Conservation (phyloP, 2,797 vertebrate genomes). For the Lycodopsis pacificus region DNA sequence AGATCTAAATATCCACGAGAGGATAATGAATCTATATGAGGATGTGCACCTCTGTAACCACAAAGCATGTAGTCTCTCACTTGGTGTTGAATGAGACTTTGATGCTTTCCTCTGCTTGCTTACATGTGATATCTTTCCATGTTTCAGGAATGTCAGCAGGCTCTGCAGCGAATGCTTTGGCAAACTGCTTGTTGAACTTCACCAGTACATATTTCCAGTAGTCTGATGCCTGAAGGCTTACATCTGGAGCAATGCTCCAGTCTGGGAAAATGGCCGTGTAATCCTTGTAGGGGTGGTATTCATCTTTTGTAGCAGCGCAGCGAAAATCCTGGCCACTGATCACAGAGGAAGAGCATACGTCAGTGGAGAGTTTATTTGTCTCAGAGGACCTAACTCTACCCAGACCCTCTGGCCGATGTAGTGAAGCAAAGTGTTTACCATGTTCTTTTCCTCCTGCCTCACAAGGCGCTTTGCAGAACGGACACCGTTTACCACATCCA, state of each 20-base stretch:
- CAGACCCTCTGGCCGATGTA: slow-evolving; percentile 71
- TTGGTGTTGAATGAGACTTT: slow-evolving; percentile 47
- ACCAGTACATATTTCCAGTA: slow-evolving; percentile 84
- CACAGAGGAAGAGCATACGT: slow-evolving; percentile 66
- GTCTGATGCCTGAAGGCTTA: slow-evolving; percentile 71
- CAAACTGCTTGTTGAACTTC: slow-evolving; percentile 71
- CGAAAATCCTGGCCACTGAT: background rate
- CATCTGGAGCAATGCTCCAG: slow-evolving; percentile 78
- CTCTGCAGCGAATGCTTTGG: background rate
- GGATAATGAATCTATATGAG: background rate
- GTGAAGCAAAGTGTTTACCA: slow-evolving; percentile 52
- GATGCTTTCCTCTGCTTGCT: slow-evolving; percentile 69
- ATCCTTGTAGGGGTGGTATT: slow-evolving; percentile 55
- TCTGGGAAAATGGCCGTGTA: slow-evolving; percentile 62
- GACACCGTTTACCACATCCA: slow-evolving; percentile 80
- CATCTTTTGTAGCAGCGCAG: fast-evolving
- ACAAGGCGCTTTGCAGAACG: slow-evolving; percentile 77
- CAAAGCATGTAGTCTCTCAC: background rate
- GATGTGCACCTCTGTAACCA: background rate
- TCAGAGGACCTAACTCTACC: fast-evolving
- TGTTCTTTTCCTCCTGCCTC: slow-evolving; percentile 68
- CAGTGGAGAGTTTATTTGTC: background rate
- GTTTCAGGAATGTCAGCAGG: slow-evolving; percentile 57
- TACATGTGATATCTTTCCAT: slow-evolving; percentile 17
- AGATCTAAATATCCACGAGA: background rate